These are phyloP conservation scores for Nebria brevicollis DNA, from an alignment of 2,888 invertebrate genomes.

Conservation along the genomic window DNA sequence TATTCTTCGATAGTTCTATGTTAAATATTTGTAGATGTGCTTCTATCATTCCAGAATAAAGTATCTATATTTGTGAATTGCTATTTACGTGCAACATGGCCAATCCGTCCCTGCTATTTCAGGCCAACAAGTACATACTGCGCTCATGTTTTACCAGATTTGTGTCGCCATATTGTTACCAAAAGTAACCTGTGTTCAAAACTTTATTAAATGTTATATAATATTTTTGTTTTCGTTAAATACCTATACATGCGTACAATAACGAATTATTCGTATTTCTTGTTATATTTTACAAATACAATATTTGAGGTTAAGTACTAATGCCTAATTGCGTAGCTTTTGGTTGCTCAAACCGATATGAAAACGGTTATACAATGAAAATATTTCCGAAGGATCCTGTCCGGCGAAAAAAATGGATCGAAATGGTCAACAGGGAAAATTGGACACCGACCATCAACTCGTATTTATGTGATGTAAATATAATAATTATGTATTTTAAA, in stretches of 20 bases:
- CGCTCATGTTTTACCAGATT: background rate
- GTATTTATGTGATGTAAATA: background rate
- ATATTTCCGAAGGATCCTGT: constrained; percentile 15
- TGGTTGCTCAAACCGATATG: constrained; percentile 12
- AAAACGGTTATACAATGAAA: constrained; percentile 11
- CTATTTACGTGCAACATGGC: background rate
- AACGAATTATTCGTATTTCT: background rate
- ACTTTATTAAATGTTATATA: too few relatives aligned
- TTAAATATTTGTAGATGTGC: constrained; percentile 15
- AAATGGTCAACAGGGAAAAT: background rate
- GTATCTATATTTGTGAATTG: constrained; percentile 13
- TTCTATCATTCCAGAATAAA: constrained; percentile 8
- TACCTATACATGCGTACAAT: background rate
- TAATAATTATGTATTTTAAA: background rate
- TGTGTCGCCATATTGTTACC: background rate
- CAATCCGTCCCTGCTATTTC: background rate
- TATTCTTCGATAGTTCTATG: background rate
- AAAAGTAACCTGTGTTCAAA: background rate
- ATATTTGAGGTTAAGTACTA: background rate
- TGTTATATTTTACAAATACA: background rate
- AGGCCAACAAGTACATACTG: background rate
- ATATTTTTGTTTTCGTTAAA: too few relatives aligned
- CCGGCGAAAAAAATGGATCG: constrained; percentile 12
- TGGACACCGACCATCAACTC: background rate
- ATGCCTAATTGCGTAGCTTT: constrained; percentile 7